Evolutionary conservation across 2,113 vertebrate genomes (phyloP).

Genomic region (Cyanoderma ruficeps): DNA sequence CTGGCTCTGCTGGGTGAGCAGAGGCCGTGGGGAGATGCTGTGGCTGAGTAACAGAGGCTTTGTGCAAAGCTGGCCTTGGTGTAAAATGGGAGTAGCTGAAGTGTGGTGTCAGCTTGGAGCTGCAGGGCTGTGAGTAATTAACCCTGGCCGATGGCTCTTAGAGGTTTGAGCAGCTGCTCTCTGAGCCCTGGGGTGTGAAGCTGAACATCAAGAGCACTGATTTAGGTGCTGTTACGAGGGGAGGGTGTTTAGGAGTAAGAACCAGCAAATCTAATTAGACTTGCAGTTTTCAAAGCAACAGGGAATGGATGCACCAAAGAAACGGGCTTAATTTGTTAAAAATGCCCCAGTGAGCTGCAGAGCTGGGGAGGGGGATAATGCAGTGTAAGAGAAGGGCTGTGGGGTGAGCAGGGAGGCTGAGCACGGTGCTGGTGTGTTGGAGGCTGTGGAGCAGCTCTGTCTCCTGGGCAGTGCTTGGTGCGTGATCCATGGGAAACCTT

Average conservation of each 20-base stretch:
- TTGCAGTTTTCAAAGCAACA: background rate
- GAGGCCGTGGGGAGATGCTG: background rate
- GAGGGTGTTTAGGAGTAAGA: background rate
- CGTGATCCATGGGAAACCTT: fast-evolving
- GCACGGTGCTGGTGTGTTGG: fast-evolving
- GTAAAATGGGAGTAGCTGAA: background rate
- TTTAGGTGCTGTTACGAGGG: background rate
- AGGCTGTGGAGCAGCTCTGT: background rate
- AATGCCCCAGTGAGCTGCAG: background rate
- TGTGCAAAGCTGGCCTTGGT: background rate
- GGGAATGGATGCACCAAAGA: background rate
- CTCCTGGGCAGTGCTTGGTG: background rate
- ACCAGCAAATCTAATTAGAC: background rate
- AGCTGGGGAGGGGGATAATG: fast-evolving
- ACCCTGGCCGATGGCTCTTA: background rate
- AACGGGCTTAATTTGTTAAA: background rate
- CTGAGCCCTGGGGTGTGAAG: background rate
- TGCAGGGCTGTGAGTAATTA: background rate
- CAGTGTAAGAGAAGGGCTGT: fast-evolving
- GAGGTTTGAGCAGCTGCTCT: background rate
- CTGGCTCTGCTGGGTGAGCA: background rate
- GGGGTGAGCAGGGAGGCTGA: background rate
- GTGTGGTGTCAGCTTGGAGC: background rate
- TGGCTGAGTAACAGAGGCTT: fast-evolving
- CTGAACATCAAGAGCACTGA: background rate